A percentile compares a stretch with the other conserved stretches of the same genome.
phyloP scores from a whole-genome alignment of 1,140 invertebrate species.

The Drusus annulatus region DNA sequence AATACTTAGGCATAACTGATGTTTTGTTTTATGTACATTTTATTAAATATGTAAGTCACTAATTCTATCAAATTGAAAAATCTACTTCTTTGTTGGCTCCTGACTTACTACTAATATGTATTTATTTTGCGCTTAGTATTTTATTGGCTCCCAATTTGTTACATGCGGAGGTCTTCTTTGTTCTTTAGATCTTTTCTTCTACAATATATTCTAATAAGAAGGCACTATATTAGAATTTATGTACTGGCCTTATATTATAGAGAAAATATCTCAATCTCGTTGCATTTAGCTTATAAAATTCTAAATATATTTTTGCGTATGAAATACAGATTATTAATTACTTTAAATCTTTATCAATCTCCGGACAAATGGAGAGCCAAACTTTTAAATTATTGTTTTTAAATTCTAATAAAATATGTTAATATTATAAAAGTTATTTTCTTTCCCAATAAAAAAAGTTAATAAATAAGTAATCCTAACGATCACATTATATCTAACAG shows the following conservation, averaged over 20 bases:
- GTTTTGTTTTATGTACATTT: slow-evolving; percentile 41
- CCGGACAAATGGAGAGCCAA: background rate
- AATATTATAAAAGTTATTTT: slow-evolving; percentile 24
- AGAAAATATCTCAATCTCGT: background rate
- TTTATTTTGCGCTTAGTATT: slow-evolving; percentile 39
- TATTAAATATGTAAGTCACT: slow-evolving; percentile 6
- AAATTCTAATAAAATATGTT: slow-evolving; percentile 33
- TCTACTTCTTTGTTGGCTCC: slow-evolving; percentile 44
- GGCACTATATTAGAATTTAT: background rate
- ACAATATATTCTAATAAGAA: slow-evolving; percentile 14
- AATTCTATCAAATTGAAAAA: slow-evolving; percentile 25
- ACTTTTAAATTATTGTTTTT: background rate
- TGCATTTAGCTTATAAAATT: background rate
- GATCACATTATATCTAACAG: background rate
- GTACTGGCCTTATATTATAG: background rate
- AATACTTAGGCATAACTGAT: slow-evolving; percentile 48
- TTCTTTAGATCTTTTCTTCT: background rate
- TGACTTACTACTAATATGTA: slow-evolving; percentile 35
- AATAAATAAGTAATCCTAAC: slow-evolving; percentile 24
- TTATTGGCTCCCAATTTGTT: slow-evolving; percentile 22
- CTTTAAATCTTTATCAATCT: background rate
- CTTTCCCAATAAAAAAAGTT: slow-evolving; percentile 2
- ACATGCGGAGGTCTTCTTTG: background rate
- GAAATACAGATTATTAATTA: background rate
- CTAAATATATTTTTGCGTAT: background rate